A percentile compares a stretch with the other conserved stretches of the same genome.
phyloP scores from a whole-genome alignment of 2,888 invertebrate genomes.

The Volucella inanis region DNA sequence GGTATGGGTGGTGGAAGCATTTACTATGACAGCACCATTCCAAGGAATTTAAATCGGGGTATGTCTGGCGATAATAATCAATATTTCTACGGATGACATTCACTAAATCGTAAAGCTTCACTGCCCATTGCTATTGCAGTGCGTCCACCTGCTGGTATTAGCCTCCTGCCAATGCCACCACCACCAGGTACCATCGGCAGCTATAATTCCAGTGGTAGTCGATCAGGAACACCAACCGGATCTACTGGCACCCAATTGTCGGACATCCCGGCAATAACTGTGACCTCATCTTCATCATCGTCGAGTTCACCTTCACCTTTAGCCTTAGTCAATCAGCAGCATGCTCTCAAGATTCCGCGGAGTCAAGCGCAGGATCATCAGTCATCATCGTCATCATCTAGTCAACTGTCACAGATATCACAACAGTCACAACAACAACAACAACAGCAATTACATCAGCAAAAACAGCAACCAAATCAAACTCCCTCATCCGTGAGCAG shows the following conservation, averaged over 20 bases:
- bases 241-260: constrained; percentile 76
- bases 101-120: constrained; percentile 80
- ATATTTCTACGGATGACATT: constrained; percentile 83
- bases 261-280: constrained; percentile 80
- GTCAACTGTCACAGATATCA: constrained; percentile 35
- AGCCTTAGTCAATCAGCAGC: constrained; percentile 76
- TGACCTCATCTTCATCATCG: constrained; percentile 78
- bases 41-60: constrained; percentile 79
- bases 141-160: constrained; percentile 79
- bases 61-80: constrained; percentile 79
- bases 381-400: constrained; percentile 36
- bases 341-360: constrained; percentile 76
- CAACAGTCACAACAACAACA: constrained; percentile 60
- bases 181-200: constrained; percentile 79
- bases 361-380: constrained; percentile 64
- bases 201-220: constrained; percentile 73
- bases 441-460: constrained; percentile 47
- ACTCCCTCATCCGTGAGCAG: constrained; percentile 73
- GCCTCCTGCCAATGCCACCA: constrained; percentile 78
- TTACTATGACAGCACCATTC: constrained; percentile 81
- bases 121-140: constrained; percentile 79
- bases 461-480: constrained; percentile 42
- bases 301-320: constrained; percentile 76
- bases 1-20: constrained; percentile 76
- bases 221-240: constrained; percentile 78